Percentiles rank a stretch among this genome's conserved stretches.
phyloP scores from a whole-genome alignment of 2,113 vertebrate genomes.

The Beaufortia kweichowensis region DNA sequence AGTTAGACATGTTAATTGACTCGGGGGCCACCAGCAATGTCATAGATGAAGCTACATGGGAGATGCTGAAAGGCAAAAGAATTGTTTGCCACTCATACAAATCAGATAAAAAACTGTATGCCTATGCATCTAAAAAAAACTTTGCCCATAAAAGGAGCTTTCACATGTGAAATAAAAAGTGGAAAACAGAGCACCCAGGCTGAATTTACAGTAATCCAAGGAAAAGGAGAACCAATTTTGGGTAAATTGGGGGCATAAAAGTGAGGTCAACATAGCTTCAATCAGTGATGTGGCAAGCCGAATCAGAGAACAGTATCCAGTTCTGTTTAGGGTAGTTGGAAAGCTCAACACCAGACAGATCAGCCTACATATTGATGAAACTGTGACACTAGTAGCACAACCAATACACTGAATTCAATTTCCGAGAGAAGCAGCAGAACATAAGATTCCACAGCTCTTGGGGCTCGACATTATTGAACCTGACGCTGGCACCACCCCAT shows the following conservation, averaged over 20 bases:
- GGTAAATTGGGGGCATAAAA: background rate
- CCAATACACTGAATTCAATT: background rate
- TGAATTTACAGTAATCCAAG: background rate
- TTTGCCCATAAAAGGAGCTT: background rate
- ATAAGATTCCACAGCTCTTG: background rate
- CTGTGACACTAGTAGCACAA: background rate
- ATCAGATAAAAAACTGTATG: background rate
- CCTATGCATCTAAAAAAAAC: background rate
- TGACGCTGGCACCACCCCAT: background rate
- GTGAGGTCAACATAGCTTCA: background rate
- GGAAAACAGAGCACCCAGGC: background rate
- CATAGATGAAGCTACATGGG: conserved; percentile 1
- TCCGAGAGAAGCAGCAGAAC: background rate
- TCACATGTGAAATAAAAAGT: background rate
- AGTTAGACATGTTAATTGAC: conserved; percentile 1
- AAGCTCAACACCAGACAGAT: background rate
- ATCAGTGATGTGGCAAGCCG: background rate
- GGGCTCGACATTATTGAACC: background rate
- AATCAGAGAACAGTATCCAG: background rate
- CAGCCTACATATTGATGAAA: background rate
- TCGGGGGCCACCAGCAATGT: background rate
- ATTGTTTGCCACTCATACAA: background rate
- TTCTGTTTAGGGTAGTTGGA: background rate
- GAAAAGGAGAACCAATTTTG: background rate
- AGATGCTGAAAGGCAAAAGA: background rate